Evolutionary conservation across 1,140 invertebrate species (phyloP).

Genomic region (Solen grandis): DNA sequence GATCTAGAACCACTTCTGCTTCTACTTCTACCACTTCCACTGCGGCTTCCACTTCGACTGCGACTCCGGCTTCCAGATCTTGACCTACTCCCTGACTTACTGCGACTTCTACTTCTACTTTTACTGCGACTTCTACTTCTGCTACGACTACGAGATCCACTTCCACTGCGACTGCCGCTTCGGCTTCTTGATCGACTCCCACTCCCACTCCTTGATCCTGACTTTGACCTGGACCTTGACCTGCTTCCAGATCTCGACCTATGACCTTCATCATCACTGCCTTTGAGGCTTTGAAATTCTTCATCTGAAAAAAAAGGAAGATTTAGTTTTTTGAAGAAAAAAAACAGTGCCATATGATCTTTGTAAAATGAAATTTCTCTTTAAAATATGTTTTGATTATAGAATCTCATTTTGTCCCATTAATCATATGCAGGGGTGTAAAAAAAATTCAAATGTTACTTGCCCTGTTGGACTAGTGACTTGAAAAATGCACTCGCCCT

Average conservation of each 20-base stretch:
- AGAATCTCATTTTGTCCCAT: no score
- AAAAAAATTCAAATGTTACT: no score
- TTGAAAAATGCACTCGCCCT: no score
- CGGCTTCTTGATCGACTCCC: conserved; percentile 55
- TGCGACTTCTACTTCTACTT: conserved; percentile 56
- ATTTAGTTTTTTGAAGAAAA: no score
- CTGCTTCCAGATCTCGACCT: conserved; percentile 32
- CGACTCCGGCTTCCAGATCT: conserved; percentile 59
- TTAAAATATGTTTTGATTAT: no score
- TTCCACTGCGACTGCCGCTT: conserved; percentile 52
- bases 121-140: conserved; percentile 55
- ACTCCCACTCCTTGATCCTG: conserved; percentile 42
- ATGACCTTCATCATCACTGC: conserved; percentile 55
- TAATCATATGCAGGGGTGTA: no score
- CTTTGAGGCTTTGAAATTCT: conserved; percentile 53
- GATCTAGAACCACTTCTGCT: conserved; percentile 50
- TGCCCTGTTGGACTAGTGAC: no score
- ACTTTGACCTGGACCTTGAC: conserved; percentile 3
- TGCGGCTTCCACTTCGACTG: conserved; percentile 60
- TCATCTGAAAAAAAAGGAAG: conserved; percentile 35
- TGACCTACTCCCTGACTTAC: conserved; percentile 36
- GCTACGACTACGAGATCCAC: conserved; percentile 54
- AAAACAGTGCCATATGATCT: no score
- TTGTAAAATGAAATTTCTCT: no score
- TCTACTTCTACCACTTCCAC: conserved; percentile 55